Percentiles rank a stretch among this genome's conserved stretches.
Evolutionary conservation across 2,888 invertebrate species (phyloP).

Genomic region (Eristalis pertinax): DNA sequence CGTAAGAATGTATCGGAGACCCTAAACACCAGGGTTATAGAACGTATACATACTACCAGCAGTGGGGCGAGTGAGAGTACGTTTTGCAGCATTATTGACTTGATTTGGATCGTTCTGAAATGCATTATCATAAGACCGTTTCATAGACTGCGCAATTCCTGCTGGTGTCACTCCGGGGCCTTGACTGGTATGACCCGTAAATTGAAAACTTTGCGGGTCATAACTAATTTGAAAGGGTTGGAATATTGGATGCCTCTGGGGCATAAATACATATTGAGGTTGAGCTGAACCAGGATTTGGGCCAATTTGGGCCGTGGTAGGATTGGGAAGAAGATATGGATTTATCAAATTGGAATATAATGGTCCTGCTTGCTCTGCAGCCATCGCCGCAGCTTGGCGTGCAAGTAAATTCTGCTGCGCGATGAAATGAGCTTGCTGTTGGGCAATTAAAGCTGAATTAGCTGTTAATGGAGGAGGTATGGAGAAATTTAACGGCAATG

Average conservation of each 20-base stretch:
- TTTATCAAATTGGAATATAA: constrained; percentile 76
- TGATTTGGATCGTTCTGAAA: constrained; percentile 83
- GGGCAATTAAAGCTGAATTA: constrained; percentile 82
- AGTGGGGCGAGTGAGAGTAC: constrained; percentile 78
- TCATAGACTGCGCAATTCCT: constrained; percentile 81
- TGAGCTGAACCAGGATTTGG: constrained; percentile 74
- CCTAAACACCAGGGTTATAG: constrained; percentile 79
- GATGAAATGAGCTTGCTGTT: constrained; percentile 84
- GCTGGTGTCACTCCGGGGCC: constrained; percentile 73
- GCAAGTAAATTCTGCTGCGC: constrained; percentile 87
- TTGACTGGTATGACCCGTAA: constrained; percentile 56
- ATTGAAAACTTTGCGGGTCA: constrained; percentile 62
- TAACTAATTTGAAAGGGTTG: constrained; percentile 79
- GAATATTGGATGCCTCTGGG: constrained; percentile 77
- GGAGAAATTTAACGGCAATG: constrained; percentile 78
- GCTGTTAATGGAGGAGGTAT: constrained; percentile 78
- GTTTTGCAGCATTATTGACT: constrained; percentile 78
- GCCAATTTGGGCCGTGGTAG: constrained; percentile 74
- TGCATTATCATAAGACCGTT: constrained; percentile 88
- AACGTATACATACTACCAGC: constrained; percentile 76
- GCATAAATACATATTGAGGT: constrained; percentile 80
- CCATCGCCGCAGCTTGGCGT: constrained; percentile 85
- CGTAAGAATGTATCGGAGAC: background rate
- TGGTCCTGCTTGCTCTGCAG: constrained; percentile 77
- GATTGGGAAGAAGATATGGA: constrained; percentile 76